phyloP scores from a whole-genome alignment of 2,113 vertebrate species.

The Rhabdornis inornatus region DNA sequence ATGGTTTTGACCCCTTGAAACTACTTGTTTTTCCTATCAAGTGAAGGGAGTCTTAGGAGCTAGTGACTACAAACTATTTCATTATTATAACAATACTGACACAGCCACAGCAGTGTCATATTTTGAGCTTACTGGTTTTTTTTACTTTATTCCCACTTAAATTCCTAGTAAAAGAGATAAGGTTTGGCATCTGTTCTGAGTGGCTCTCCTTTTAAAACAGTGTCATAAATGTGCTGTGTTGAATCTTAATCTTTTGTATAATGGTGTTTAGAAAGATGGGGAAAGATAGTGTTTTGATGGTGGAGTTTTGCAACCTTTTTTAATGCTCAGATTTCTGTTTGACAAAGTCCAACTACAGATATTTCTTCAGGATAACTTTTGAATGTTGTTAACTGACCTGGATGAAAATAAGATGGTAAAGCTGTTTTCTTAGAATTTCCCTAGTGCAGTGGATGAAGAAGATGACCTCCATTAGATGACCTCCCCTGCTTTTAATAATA shows the following conservation, averaged over 20 bases:
- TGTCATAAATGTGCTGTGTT: not conserved
- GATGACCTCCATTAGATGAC: not conserved
- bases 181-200: not conserved
- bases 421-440: not conserved
- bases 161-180: not conserved
- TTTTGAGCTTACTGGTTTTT: not conserved
- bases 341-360: not conserved
- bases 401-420: not conserved
- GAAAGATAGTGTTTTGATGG: not conserved
- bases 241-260: not conserved
- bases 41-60: not conserved
- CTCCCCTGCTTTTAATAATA: not conserved
- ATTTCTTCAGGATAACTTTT: not conserved
- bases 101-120: not conserved
- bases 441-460: not conserved
- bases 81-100: not conserved
- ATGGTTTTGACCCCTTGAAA: not conserved
- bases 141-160: not conserved
- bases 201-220: not conserved
- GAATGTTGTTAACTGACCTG: not conserved
- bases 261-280: not conserved
- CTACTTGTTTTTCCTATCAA: not conserved
- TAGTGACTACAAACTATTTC: not conserved
- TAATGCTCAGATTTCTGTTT: not conserved
- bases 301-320: not conserved